Evolutionary conservation across 2,888 invertebrate species (phyloP), one percentile per base, ranked within the genome.

Genomic region (Hololepta plana): DNA sequence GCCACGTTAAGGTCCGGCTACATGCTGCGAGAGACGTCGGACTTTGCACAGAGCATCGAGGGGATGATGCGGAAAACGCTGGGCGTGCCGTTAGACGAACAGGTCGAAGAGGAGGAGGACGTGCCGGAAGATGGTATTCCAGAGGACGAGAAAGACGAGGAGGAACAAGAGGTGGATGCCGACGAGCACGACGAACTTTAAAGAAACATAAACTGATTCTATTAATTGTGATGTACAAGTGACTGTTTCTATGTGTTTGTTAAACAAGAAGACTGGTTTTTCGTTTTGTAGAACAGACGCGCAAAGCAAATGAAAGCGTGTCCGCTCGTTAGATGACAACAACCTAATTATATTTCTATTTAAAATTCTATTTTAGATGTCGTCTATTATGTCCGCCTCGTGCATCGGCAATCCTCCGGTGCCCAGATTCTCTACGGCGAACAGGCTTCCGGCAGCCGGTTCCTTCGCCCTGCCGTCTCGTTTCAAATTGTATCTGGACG

Each of bases 1-100:
- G 91, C 95, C 6, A 91, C 90, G 2, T 59, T 95, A 26, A 60
- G 90, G 20, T 35, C 95, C 3, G 96, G 96, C n/a, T 98, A 72
- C 57, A 72, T 81, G 72, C 65, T 98, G 30, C 64, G 65, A 36
- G 88, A 90, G 49, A 77, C 85, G 0, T 64, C 76, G 3, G 75
- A 74, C 36, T 95, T 96, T 59, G 91, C 95, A 0, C 74, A 76
- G 25, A 69, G 79, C 35, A 82, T 98, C 29, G 98, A 98, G 53
- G 59, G 59, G 32, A 80, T 98, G 72, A 75, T 98, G 72, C 63
- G 76, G 42, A 67, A 68, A 44, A 64, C 74, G 9, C 57, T 90
- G 10, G 84, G 85, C 11, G 65, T 88, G 38, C 62, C 82, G 20
- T 45, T 75, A 26, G 77, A 76, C 44, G 88, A 85, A 44, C 55